Conservation (phyloP, 2,888 invertebrate genomes). For the Argyresthia goedartella region DNA sequence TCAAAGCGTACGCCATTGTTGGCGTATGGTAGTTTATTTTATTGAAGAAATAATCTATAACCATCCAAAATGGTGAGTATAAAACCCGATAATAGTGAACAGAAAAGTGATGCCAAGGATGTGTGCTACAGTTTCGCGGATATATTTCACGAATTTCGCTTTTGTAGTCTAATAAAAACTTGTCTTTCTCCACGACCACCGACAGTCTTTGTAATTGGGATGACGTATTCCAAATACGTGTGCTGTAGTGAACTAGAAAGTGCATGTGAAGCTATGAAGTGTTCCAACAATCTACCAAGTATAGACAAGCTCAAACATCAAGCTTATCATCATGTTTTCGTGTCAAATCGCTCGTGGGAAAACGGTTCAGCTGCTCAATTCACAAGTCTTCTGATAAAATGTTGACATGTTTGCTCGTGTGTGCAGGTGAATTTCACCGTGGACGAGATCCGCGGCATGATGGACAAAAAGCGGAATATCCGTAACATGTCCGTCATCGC, state of each 20-base stretch:
- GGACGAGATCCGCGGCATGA: constrained; percentile 99
- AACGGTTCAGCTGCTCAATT: constrained; percentile 27
- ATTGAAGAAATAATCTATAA: constrained; percentile 81
- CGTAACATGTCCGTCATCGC: constrained; percentile 99
- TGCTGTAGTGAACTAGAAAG: constrained; percentile 32
- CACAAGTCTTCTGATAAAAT: constrained; percentile 22
- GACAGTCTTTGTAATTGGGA: constrained; percentile 43
- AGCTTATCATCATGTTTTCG: not conserved
- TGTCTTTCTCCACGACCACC: constrained; percentile 28
- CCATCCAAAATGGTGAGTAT: constrained; percentile 87
- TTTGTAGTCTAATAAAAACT: constrained; percentile 22
- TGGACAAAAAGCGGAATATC: constrained; percentile 99
- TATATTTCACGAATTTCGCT: constrained; percentile 41
- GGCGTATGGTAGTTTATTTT: constrained; percentile 84
- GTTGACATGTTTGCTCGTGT: constrained; percentile 48
- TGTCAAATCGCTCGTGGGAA: constrained; percentile 44
- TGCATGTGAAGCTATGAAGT: constrained; percentile 19
- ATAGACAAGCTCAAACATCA: not conserved
- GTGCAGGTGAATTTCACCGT: constrained; percentile 99
- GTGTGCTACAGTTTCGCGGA: constrained; percentile 26
- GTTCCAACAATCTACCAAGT: not conserved
- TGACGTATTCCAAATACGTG: constrained; percentile 50
- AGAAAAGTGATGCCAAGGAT: constrained; percentile 33
- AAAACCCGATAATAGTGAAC: constrained; percentile 24
- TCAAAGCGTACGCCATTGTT: constrained; percentile 89